Evolutionary conservation across 2,113 vertebrate species (phyloP).

Genomic region (Bungarus multicinctus): DNA sequence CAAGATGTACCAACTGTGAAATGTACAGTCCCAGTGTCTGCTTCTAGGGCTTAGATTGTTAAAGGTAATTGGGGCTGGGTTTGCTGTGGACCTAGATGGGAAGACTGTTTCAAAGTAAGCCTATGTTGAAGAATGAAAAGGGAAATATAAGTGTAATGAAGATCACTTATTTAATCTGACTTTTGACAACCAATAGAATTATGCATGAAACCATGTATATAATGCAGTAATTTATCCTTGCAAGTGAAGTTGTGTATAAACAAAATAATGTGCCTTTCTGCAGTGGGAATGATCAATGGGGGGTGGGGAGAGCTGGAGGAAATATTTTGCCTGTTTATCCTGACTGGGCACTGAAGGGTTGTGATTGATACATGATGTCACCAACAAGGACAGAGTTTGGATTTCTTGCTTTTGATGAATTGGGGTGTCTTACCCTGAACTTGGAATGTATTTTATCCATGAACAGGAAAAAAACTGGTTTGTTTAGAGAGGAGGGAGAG

Average conservation of each 20-base stretch:
- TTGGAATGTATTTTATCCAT: not conserved
- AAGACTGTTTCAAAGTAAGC: not conserved
- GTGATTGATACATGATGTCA: not conserved
- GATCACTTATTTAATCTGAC: not conserved
- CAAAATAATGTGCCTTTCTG: not conserved
- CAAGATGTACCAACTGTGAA: not conserved
- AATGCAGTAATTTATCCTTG: not conserved
- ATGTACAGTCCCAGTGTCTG: not conserved
- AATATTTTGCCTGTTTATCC: not conserved
- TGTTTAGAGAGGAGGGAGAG: not conserved
- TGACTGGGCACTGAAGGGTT: not conserved
- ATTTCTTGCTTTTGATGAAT: not conserved
- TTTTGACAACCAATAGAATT: not conserved
- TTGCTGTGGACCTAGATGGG: not conserved
- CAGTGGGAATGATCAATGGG: not conserved
- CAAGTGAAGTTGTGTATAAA: not conserved
- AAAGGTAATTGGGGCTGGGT: not conserved
- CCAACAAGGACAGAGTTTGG: not conserved
- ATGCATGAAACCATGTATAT: not conserved
- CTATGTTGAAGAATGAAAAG: not conserved
- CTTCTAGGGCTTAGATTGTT: not conserved
- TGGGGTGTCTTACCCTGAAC: not conserved
- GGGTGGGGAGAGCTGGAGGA: not conserved
- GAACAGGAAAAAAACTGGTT: not conserved
- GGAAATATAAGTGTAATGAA: not conserved